phyloP scores from a whole-genome alignment of 2,113 vertebrate genomes.

The Tragelaphus buxtoni region DNA sequence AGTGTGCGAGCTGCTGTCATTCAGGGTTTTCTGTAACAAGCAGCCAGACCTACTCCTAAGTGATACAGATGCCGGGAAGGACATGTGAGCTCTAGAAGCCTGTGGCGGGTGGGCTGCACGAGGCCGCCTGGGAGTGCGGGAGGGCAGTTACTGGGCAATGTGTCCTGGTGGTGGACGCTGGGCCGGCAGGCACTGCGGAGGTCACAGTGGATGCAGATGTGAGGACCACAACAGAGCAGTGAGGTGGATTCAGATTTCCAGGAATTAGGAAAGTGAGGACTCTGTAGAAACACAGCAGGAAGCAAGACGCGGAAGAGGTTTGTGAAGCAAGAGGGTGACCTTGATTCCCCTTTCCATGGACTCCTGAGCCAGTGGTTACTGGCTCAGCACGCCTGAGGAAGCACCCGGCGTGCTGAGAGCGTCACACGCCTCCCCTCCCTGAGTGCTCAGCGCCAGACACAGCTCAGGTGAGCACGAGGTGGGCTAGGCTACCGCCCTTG shows the following conservation, averaged over 20 bases:
- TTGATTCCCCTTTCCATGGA: neutral
- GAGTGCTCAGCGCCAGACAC: no score
- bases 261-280: neutral
- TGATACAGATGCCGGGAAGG: neutral
- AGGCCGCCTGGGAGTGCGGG: neutral
- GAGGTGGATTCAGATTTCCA: neutral
- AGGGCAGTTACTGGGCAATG: no score
- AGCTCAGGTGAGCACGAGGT: neutral
- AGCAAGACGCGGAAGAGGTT: neutral
- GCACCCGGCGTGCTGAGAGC: neutral
- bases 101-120: neutral
- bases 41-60: neutral
- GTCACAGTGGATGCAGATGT: fast-evolving
- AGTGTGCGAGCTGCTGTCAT: neutral
- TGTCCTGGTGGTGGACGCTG: neutral
- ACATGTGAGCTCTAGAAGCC: neutral
- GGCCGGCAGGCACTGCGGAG: neutral
- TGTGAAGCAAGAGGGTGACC: neutral
- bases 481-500: neutral
- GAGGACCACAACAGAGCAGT: neutral
- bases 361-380: neutral
- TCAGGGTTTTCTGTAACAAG: neutral
- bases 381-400: fast-evolving
- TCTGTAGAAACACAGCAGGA: neutral
- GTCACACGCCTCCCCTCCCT: neutral